Conservation (phyloP, 2,113 vertebrate species). For the Amphiprion ocellaris region DNA sequence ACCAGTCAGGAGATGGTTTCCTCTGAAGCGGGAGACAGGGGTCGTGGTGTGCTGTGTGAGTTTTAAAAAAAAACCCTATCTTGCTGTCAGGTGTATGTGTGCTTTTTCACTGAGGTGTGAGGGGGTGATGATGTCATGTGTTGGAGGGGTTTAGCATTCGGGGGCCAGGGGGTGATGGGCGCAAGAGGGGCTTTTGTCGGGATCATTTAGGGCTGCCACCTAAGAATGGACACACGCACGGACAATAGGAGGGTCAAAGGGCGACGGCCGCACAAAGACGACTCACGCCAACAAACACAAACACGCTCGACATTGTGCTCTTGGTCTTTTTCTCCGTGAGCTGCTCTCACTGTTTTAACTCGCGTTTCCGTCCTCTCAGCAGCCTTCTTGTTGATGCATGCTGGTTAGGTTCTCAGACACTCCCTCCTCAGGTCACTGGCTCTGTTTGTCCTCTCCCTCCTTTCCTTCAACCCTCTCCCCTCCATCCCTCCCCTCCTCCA, state of each 20-base stretch:
- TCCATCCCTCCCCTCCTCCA: conserved; percentile 32
- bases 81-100: conserved; percentile 41
- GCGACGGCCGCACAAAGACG: conserved; percentile 51
- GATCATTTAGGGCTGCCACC: conserved; percentile 37
- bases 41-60: not conserved
- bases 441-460: conserved; percentile 75
- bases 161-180: conserved; percentile 33
- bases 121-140: conserved; percentile 42
- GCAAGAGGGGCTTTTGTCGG: conserved; percentile 51
- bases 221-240: conserved; percentile 33
- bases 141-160: not conserved
- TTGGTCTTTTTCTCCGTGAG: conserved; percentile 17
- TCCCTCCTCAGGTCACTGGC: conserved; percentile 78
- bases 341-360: conserved; percentile 50
- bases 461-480: conserved; percentile 39
- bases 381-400: conserved; percentile 77
- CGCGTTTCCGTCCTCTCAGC: conserved; percentile 77
- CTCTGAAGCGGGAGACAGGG: conserved; percentile 12
- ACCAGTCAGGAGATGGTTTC: conserved; percentile 50
- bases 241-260: conserved; percentile 61
- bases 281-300: conserved; percentile 13
- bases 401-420: conserved; percentile 70
- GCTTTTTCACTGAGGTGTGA: conserved; percentile 46
- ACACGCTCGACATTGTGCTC: conserved; percentile 42
- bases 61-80: conserved; percentile 26